Base-by-base conservation (phyloP, 2,797 vertebrate genomes). In the Poeciliopsis presidionis region DNA sequence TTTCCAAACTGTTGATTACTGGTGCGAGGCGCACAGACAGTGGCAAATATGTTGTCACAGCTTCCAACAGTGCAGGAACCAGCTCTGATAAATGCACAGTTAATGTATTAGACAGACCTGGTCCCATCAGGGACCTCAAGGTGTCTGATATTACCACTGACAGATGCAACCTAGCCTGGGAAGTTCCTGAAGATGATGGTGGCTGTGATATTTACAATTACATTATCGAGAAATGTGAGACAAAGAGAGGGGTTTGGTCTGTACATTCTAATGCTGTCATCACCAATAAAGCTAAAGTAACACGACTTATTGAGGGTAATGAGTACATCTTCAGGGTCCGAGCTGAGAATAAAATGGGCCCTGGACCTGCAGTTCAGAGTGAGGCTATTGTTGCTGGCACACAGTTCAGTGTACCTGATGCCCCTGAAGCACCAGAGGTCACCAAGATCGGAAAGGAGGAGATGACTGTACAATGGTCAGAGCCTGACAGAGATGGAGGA, bases 121-220 rank as follows among this genome's bases (percentile, higher is more conserved):
- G 98, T 70, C 95, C 97, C 25, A 92, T 99, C 76, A 96, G 95
- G 88, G 96, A 97, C 79, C 93, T 99, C 75, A 97, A 97, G 91
- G 95, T 99, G 73, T 96, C 96, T 74, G 97, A 96, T 65, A 95
- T 99, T 86, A 97, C 96, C 78, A 96, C 82, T 41, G 98, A 99
- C 61, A 96, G 98, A 74, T 99, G 98, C 91, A 96, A 95, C 84
- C 91, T 99, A 86, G 91, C 91, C 83, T 99, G 98, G 98, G 97
- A 99, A 49, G 90, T 96, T 82, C 98, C 98, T 71, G 98, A 97
- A 79, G 98, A 99, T 88, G 96, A 99, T 79, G 98, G 98, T 3
- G 98, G 98, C 81, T 99, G 98, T 94, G 98, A 99, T 85, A 98
- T 99, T 88, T 98, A 99, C 93, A 99, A 99, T 93, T 99, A 99